Conservation (phyloP, 1,140 invertebrate genomes). For the Drosophila virilis region DNA sequence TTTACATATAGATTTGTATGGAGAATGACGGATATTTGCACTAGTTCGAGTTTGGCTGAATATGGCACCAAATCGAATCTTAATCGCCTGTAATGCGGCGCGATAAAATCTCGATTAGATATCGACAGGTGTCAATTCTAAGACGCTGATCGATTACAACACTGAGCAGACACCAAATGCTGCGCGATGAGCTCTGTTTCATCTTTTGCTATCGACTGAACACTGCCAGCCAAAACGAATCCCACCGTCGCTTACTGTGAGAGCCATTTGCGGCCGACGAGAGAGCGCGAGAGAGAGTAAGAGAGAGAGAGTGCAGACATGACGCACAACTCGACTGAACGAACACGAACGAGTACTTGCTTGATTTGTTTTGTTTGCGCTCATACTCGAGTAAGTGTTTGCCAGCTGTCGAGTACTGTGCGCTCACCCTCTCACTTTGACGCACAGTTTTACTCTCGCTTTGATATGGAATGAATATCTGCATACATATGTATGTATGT, state of each 20-base stretch:
- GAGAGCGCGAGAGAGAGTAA: conserved; percentile 5
- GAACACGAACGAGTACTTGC: conserved; percentile 3
- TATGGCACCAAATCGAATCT: conserved; percentile 11
- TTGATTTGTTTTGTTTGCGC: conserved; percentile 20
- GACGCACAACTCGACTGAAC: conserved; percentile 28
- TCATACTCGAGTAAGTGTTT: conserved; percentile 6
- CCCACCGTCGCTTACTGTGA: conserved; percentile 47
- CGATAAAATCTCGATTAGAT: conserved; percentile 82
- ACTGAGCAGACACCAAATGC: conserved; percentile 75
- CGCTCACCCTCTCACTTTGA: conserved; percentile 30
- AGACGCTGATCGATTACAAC: conserved; percentile 83
- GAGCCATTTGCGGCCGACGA: conserved; percentile 1
- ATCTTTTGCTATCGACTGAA: conserved; percentile 83
- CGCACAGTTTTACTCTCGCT: conserved; percentile 49
- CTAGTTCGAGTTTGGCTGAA: neutral
- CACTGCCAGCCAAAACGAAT: conserved; percentile 23
- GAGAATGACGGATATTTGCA: conserved; percentile 10
- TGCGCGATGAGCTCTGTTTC: conserved; percentile 83
- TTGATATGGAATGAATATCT: neutral
- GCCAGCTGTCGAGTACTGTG: neutral
- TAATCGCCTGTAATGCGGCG: conserved; percentile 82
- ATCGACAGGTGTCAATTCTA: conserved; percentile 84
- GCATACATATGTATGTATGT: neutral
- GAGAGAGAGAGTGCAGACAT: neutral
- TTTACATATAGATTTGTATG: conserved; percentile 18